Base-by-base conservation (phyloP, 2,888 invertebrate species). In the Oconnorella tubifera region DNA sequence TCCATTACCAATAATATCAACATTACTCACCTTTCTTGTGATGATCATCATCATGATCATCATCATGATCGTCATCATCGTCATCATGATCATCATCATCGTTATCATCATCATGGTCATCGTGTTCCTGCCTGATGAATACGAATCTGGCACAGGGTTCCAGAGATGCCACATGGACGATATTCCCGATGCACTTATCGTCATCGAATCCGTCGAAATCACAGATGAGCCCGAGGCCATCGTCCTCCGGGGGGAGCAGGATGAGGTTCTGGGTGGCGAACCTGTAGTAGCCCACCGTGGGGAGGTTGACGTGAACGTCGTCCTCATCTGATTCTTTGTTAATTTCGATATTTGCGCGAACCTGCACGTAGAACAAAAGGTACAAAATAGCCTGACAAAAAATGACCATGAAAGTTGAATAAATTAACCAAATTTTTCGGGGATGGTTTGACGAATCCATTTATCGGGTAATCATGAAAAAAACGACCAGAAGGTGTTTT, bases 251-350 rank as follows among this genome's bases (percentile, higher is more conserved):
- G 10, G 14, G 10, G 14, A 51, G 25, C 14, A 51, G 14, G 6
- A 51, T 27, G 25, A 51, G 53, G 53, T 23, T 6, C 14, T 51
- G 10, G 14, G 10, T 51, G 14, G 10, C 25, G 53, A 51, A 51
- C 23, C 53, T 19, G 25, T 51, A 51, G 53, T 19, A 51, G 25
- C 53, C 53, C 23, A 51, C 10, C 53, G 25, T 51, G 53, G 53
- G 53, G 14, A 51, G 4, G 10, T 19, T 6, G 53, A 51, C 25
- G 14, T 51, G 23, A 19, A 10, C 19, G 40, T 40, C 40, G 10
- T 10, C 40, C 10, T 40, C 19, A 40, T 40, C 40, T 10, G 10
- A 14, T 19, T 40, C 40, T 10, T 40, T 10, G 40, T 10, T 40
- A 10, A 40, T 10, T 19, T 40, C 40, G 40, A 40, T 14, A 10